These are phyloP conservation scores for Triplophysa yarkandensis DNA, from an alignment of 2,797 vertebrate species.

Conservation along the genomic window DNA sequence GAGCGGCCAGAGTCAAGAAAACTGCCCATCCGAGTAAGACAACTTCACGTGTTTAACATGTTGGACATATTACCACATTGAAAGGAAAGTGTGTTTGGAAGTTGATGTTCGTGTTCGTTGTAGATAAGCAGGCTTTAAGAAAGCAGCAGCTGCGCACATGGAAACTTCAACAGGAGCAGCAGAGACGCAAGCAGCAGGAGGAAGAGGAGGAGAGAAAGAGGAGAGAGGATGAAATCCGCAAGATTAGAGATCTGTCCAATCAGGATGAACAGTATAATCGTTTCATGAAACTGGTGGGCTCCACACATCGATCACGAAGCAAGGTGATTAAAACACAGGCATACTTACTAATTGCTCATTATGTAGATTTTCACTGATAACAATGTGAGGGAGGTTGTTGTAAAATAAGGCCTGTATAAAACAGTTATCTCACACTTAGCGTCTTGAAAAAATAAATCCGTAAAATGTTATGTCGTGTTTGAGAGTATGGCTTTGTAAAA, in stretches of 20 bases:
- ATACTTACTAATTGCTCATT: too few relatives aligned
- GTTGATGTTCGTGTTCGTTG: conserved; percentile 19
- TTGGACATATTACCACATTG: too few relatives aligned
- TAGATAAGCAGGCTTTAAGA: conserved; percentile 84
- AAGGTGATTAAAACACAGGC: too few relatives aligned
- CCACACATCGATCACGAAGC: conserved; percentile 80
- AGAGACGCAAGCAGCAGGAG: conserved; percentile 84
- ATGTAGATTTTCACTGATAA: background rate
- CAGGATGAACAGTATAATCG: conserved; percentile 98
- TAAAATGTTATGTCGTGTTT: too few relatives aligned
- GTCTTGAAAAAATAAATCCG: too few relatives aligned
- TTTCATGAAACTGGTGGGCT: conserved; percentile 97
- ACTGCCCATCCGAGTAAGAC: conserved; percentile 30
- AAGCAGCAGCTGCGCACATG: conserved; percentile 90
- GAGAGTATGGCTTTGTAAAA: too few relatives aligned
- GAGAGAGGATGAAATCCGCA: conserved; percentile 93
- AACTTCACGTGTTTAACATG: too few relatives aligned
- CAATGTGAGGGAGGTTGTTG: background rate
- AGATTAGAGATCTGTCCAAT: conserved; percentile 94
- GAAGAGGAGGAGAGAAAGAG: conserved; percentile 92
- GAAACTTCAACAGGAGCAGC: conserved; percentile 85
- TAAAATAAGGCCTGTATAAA: too few relatives aligned
- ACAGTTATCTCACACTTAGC: too few relatives aligned
- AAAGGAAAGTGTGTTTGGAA: too few relatives aligned
- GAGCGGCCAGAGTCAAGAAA: conserved; percentile 45